Evolutionary conservation across 2,113 vertebrate genomes (phyloP).

Genomic region (Burhinus bistriatus): DNA sequence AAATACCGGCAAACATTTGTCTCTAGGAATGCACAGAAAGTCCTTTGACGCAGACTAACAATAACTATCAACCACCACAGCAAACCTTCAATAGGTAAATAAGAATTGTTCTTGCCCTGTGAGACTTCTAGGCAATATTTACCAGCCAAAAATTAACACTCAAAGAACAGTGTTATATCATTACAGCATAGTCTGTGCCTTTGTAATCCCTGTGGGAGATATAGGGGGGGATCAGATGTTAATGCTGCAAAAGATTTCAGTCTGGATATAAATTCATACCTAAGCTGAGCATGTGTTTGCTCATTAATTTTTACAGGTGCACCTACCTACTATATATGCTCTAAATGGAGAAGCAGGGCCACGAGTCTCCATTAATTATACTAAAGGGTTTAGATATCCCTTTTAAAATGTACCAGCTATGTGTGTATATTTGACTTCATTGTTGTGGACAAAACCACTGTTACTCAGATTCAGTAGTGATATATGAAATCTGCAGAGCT

Average conservation of each 20-base stretch:
- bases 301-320: background rate
- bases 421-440: background rate
- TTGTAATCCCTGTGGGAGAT: background rate
- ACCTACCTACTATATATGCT: background rate
- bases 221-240: background rate
- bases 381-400: background rate
- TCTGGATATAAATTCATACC: background rate
- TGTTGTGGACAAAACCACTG: background rate
- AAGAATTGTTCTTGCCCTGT: background rate
- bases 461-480: background rate
- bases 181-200: background rate
- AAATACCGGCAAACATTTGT: background rate
- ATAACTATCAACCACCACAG: background rate
- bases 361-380: background rate
- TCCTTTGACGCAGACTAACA: background rate
- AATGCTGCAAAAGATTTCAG: background rate
- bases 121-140: background rate
- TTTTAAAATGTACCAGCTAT: background rate
- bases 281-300: background rate
- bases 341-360: background rate
- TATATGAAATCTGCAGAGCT: background rate
- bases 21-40: background rate
- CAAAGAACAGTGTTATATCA: background rate
- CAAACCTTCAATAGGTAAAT: background rate
- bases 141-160: background rate